These are phyloP conservation scores for Drosophila kohkoa DNA, from an alignment of 1,140 invertebrate genomes.

Conservation along the genomic window DNA sequence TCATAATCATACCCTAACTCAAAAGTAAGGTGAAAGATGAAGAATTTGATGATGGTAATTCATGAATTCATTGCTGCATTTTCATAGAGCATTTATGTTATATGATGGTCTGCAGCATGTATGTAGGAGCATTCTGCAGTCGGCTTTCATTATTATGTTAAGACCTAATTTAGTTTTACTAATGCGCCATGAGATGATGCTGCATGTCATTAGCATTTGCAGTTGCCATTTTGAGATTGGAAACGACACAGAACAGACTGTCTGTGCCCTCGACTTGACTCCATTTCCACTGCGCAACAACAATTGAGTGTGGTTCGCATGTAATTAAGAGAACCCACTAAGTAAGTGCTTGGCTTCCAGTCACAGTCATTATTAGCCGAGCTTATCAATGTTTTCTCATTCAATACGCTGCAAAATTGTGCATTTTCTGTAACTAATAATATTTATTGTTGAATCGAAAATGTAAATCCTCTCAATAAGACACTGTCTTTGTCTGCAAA, in stretches of 20 bases:
- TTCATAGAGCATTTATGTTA: background rate
- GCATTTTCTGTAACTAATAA: background rate
- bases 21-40: background rate
- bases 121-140: constrained; percentile 4
- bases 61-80: background rate
- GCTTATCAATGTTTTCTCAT: background rate
- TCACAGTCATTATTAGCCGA: background rate
- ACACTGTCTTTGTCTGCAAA: too few relatives aligned
- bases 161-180: constrained; percentile 10
- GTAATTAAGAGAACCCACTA: constrained; percentile 24
- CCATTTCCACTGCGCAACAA: constrained; percentile 4
- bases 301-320: constrained; percentile 13
- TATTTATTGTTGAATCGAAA: background rate
- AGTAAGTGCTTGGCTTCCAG: background rate
- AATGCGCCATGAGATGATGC: constrained; percentile 25
- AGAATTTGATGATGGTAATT: background rate
- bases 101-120: background rate
- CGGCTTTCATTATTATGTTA: background rate
- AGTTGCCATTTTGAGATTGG: constrained; percentile 11
- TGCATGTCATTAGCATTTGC: constrained; percentile 31
- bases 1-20: background rate
- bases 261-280: constrained; percentile 8
- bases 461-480: too few relatives aligned
- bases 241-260: background rate
- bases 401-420: background rate